Percentiles rank a stretch among this genome's conserved stretches.
phyloP scores from a whole-genome alignment of 2,888 invertebrate genomes.

The Agrenia bidenticulata region DNA sequence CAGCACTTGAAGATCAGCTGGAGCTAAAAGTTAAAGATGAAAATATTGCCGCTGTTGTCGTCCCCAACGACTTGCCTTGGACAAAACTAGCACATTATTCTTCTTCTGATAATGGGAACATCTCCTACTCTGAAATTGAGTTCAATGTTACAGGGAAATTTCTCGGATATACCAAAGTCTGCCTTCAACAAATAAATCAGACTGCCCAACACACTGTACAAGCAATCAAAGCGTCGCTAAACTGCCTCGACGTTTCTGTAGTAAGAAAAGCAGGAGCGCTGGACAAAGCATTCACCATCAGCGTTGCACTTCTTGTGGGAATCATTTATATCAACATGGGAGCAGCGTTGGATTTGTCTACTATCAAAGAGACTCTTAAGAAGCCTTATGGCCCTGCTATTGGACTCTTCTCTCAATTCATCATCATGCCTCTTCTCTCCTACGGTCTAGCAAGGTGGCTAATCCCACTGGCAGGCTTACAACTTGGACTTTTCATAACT shows the following conservation, averaged over 20 bases:
- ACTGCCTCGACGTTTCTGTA: conserved; percentile 60
- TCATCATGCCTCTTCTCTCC: conserved; percentile 74
- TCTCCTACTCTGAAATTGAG: conserved; percentile 1
- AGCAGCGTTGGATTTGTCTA: conserved; percentile 77
- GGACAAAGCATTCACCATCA: conserved; percentile 72
- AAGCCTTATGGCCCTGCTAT: conserved; percentile 76
- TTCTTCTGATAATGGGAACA: conserved; percentile 19
- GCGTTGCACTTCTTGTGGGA: conserved; percentile 73
- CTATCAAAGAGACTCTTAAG: conserved; percentile 66
- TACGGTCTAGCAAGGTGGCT: conserved; percentile 35
- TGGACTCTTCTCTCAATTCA: conserved; percentile 75
- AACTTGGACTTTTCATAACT: conserved; percentile 83
- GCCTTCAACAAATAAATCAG: conserved; percentile 9
- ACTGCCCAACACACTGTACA: neutral
- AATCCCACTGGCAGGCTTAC: conserved; percentile 63
- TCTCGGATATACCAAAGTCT: conserved; percentile 54
- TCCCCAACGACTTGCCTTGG: neutral
- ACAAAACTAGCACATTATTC: no score
- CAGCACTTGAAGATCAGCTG: neutral
- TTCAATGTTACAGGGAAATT: conserved; percentile 55
- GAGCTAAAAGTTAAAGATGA: conserved; percentile 23
- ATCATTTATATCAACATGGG: conserved; percentile 88
- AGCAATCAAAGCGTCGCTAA: conserved; percentile 10
- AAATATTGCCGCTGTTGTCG: conserved; percentile 42
- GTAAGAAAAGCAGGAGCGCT: conserved; percentile 66